These are phyloP conservation scores for Acrobasis consociella DNA, from an alignment of 2,888 invertebrate genomes.

Conservation along the genomic window DNA sequence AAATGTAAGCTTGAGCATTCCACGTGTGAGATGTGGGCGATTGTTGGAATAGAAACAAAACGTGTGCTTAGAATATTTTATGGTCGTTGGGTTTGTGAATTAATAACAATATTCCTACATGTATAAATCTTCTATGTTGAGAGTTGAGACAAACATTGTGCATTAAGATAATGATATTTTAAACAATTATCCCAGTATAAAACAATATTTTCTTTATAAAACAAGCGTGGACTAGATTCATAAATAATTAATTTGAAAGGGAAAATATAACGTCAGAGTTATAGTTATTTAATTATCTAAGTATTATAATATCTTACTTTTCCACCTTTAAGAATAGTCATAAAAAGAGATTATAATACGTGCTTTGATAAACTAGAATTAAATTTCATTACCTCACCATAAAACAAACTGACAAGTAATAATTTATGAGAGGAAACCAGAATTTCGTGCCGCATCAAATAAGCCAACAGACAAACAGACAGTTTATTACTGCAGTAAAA, in stretches of 20 bases:
- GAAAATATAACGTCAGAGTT: too few species aligned
- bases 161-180: not conserved
- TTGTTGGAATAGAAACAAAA: slow-evolving; percentile 16
- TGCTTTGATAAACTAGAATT: too few species aligned
- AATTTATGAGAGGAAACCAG: not conserved
- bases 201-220: not conserved
- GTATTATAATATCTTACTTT: too few species aligned
- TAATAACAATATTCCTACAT: slow-evolving; percentile 1
- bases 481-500: slow-evolving; percentile 68
- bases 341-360: too few species aligned
- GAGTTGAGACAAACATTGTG: not conserved
- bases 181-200: not conserved
- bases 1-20: slow-evolving; percentile 14
- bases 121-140: not conserved
- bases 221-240: too few species aligned
- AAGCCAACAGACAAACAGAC: slow-evolving; percentile 37
- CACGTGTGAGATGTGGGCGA: slow-evolving; percentile 18
- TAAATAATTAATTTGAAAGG: too few species aligned
- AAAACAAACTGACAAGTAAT: not conserved
- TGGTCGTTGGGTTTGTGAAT: slow-evolving; percentile 6
- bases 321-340: too few species aligned
- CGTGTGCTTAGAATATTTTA: slow-evolving; percentile 15
- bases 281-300: too few species aligned
- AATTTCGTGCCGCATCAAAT: slow-evolving; percentile 7
- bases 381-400: too few species aligned